Evolutionary conservation across 92 coral and sea anemone genomes (phyloP).

Genomic region (Actinostola sp.): DNA sequence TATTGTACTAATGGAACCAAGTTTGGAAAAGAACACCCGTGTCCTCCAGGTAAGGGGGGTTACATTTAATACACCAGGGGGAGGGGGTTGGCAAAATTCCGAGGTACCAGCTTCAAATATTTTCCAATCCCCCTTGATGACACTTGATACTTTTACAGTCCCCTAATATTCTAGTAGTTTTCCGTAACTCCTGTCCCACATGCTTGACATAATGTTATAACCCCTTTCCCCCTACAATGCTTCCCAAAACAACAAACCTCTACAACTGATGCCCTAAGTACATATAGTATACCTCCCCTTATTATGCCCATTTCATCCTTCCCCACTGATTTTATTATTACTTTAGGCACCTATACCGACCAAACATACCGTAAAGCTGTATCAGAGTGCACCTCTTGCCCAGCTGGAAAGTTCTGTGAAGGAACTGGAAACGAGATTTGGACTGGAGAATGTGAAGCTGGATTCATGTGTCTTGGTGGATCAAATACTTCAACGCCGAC

Average conservation of each 20-base stretch:
- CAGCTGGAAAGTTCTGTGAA: slow-evolving; percentile 89
- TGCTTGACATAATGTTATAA: too few species aligned
- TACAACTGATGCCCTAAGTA: background rate
- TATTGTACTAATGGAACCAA: slow-evolving; percentile 91
- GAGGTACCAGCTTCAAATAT: too few species aligned
- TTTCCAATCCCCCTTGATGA: too few species aligned
- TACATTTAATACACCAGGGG: too few species aligned
- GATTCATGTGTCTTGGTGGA: slow-evolving; percentile 76
- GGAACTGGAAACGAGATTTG: slow-evolving; percentile 87
- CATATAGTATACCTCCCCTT: background rate
- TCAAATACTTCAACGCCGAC: slow-evolving; percentile 79
- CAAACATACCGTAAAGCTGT: slow-evolving; percentile 63
- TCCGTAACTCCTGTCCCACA: too few species aligned
- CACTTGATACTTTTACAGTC: too few species aligned
- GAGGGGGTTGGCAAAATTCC: too few species aligned
- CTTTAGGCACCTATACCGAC: slow-evolving; percentile 83
- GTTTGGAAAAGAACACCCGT: slow-evolving; percentile 84
- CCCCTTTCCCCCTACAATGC: too few species aligned
- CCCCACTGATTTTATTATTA: background rate
- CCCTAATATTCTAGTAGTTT: too few species aligned
- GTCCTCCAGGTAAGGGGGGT: slow-evolving; percentile 84
- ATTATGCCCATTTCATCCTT: background rate
- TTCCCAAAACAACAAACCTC: too few species aligned
- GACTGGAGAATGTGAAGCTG: slow-evolving; percentile 84
- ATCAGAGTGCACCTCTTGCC: slow-evolving; percentile 80